Evolutionary conservation across 2,888 invertebrate species (phyloP), one percentile per base, ranked within the genome.

Genomic region (Galerucella calmariensis): DNA sequence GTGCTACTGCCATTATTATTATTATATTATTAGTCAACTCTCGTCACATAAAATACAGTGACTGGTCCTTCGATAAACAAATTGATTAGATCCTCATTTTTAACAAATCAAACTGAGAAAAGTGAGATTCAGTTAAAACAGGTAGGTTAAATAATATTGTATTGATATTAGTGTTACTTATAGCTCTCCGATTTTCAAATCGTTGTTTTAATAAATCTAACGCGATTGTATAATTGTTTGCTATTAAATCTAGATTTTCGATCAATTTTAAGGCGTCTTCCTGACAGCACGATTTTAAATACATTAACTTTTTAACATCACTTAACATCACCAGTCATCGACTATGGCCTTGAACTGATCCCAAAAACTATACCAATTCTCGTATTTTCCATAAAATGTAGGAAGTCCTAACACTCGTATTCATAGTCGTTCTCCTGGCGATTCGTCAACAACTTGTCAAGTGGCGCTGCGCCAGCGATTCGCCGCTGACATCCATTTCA

Each of bases 111-210:
- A 20, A 20, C 20, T 20, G 20, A 20, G 20, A 20, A 20, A 20
- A 20, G 0, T 20, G 1, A 20, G 20, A 20, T 20, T 20, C 20
- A 20, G 20, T 20, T 20, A 20, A 20, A 20, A 20, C 20, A 20
- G 20, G 20, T 20, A 20, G 20, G 20, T 20, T 5, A 12, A n/a
- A 14, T n/a, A 51, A 51, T 51, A 51, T 12, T 12, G 10, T 12
- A 2, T n/a, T 5, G 1, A 51, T 51, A n/a, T 51, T 10, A 73
- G 69, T 51, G 14, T 14, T 51, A 12, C 9, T 14, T 14, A 51
- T 14, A 51, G 24, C 59, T 41, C 10, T 75, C 53, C 35, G 74
- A 67, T n/a, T 77, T 72, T 67, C 72, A 77, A 12, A 75, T 53
- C 12, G 75, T 51, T 14, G 75, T 51, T 14, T 77, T 75, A 27